Base-by-base conservation (phyloP, 2,797 vertebrate species). In the Alectoris magna region DNA sequence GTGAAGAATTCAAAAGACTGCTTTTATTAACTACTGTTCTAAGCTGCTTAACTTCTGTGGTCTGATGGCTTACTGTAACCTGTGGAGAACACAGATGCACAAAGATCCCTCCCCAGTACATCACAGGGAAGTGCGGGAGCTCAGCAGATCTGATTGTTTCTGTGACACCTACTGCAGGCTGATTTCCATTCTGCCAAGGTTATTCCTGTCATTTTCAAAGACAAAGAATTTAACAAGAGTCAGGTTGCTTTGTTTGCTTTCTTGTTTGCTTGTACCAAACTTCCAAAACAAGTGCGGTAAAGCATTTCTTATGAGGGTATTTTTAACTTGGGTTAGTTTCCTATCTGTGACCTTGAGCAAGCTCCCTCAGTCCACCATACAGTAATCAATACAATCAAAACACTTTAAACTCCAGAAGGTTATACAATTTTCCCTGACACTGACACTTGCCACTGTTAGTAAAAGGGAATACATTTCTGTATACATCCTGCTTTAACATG, bases 341-440 rank as follows among this genome's bases (percentile, higher is more conserved):
- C 63, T 13, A 23, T 76, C 70, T 78, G 9, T 46, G 83, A 93
- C 88, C 76, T 95, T 96, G 71, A 94, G 34, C 14, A 92, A 92
- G 41, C 15, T 62, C 71, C 41, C 14, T 73, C 53, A 34, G 36
- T 82, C 80, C 63, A 93, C 70, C 16, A 92, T 66, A 22, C 71
- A 93, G 56, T 90, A 91, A 94, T 94, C 85, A 88, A 84, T 73
- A 58, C 3, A 76, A 17, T 19, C 14, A 78, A 93, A 91, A 86
- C 39, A 53, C 53, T 70, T 55, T 38, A n/a, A 93, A 60, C 67
- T 81, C 63, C 36, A 91, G 76, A 73, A 91, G 59, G 23, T 15
- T 78, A 78, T 22, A 88, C 70, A 78, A 53, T 55, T 41, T 41
- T 82, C 14, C 16, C 36, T 19, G 58, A 49, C 44, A 70, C 0